Evolutionary conservation across 92 coral and sea anemone species (phyloP), one percentile per base, ranked within the genome.

Genomic region (Porites cylindrica): DNA sequence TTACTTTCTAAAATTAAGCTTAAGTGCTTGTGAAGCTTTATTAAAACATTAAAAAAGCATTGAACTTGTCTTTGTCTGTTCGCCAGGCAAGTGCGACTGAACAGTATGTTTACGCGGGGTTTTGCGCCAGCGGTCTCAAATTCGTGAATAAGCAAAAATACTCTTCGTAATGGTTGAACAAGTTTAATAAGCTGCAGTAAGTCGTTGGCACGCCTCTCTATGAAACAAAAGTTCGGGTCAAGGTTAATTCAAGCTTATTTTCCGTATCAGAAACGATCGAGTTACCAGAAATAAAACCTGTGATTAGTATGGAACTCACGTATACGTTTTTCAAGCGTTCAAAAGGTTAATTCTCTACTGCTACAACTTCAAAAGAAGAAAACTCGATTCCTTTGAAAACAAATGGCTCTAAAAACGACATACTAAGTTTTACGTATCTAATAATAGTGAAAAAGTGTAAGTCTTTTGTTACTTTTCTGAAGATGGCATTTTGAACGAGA

Each of bases 191-290:
- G 26, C 11, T 20, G 56, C 64, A 59, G 32, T 38, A 38, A 38
- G 77, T 47, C 61, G 19, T 14, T 73, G 7, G 59, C 65, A 54
- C 65, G 14, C 50, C 51, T 18, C 4, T 76, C 13, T 76, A 21
- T 54, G 18, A 12, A 76, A 73, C 77, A 73, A 76, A 7, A 56
- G 50, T 24, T 5, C 6, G 80, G 79, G 80, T 54, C 80, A 76
- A 76, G 80, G 80, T 76, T 58, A 47, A 76, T 72, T 72, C 77
- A n/a, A 72, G 56, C 47, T 47, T 72, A 21, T 53, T 43, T 69
- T 50, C 73, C 73, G 13, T 8, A 12, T 52, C 74, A 56, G 16
- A 10, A 56, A 56, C 61, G 16, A 14, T 54, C 60, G 14, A 54
- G 73, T 52, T 60, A 17, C 51, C 19, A 23, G 21, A 73, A 11